Evolutionary conservation across 2,797 vertebrate species (phyloP).

Genomic region (Telmatherina bonti): DNA sequence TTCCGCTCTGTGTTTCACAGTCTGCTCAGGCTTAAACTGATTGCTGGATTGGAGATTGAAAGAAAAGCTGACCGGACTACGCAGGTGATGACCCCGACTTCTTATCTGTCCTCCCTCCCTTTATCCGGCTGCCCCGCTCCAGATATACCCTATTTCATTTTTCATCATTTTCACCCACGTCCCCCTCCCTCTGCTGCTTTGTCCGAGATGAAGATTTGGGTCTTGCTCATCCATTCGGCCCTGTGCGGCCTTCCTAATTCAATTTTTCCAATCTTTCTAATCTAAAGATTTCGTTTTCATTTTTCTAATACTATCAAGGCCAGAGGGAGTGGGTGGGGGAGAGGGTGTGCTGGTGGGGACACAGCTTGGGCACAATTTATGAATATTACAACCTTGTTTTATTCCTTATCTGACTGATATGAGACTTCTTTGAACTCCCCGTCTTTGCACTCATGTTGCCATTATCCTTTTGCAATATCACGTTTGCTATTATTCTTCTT

Average conservation of each 20-base stretch:
- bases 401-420: constrained; percentile 67
- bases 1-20: not conserved
- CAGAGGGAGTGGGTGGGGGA: constrained; percentile 13
- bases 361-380: constrained; percentile 61
- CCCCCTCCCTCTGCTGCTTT: constrained; percentile 12
- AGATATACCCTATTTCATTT: constrained; percentile 62
- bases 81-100: constrained; percentile 62
- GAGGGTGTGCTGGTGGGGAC: constrained; percentile 4
- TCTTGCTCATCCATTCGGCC: constrained; percentile 63
- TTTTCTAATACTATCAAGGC: constrained; percentile 78
- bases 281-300: constrained; percentile 81
- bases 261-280: constrained; percentile 81
- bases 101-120: constrained; percentile 50
- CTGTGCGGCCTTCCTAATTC: constrained; percentile 66
- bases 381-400: constrained; percentile 68
- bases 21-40: constrained; percentile 47
- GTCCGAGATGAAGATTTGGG: constrained; percentile 74
- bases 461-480: constrained; percentile 2
- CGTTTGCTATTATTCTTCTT: not conserved
- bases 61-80: constrained; percentile 38
- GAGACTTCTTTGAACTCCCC: constrained; percentile 57
- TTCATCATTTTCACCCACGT: constrained; percentile 60
- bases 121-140: constrained; percentile 5
- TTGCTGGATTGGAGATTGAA: constrained; percentile 62
- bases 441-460: constrained; percentile 23